Conservation (phyloP, 2,888 invertebrate genomes). For the Leucoptera coffeella region DNA sequence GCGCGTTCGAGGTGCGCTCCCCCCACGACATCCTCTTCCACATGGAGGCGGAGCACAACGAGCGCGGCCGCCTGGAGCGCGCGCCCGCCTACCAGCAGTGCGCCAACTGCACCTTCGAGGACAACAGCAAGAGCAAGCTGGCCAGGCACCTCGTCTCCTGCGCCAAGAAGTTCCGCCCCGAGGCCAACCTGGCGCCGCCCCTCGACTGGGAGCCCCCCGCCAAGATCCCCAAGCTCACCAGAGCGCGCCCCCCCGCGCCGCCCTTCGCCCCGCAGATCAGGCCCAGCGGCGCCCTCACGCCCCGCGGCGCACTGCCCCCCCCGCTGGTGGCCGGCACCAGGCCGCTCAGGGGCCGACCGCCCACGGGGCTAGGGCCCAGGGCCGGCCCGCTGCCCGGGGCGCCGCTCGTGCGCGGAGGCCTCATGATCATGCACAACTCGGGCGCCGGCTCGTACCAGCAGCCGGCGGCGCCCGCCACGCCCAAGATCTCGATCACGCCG, state of each 20-base stretch:
- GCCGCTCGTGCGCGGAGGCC: conserved; percentile 47
- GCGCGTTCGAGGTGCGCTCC: conserved; percentile 77
- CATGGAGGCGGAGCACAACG: conserved; percentile 89
- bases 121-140: conserved; percentile 88
- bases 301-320: conserved; percentile 19
- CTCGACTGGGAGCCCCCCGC: conserved; percentile 92
- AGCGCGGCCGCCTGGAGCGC: conserved; percentile 80
- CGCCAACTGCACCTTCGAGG: conserved; percentile 91
- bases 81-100: conserved; percentile 91
- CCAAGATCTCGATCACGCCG: conserved; percentile 89
- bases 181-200: conserved; percentile 81
- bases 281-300: conserved; percentile 30
- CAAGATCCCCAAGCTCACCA: conserved; percentile 71
- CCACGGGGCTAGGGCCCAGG: conserved; percentile 20
- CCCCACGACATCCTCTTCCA: conserved; percentile 89
- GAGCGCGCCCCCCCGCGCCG: conserved; percentile 39
- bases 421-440: conserved; percentile 64
- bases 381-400: conserved; percentile 32
- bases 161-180: conserved; percentile 85
- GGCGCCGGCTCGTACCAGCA: conserved; percentile 35
- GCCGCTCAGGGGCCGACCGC: conserved; percentile 44
- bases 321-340: conserved; percentile 29
- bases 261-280: conserved; percentile 44
- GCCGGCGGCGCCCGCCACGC: conserved; percentile 56
- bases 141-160: conserved; percentile 86